Base-by-base conservation (phyloP, 2,888 invertebrate species). In the Hypolimnas misippus region DNA sequence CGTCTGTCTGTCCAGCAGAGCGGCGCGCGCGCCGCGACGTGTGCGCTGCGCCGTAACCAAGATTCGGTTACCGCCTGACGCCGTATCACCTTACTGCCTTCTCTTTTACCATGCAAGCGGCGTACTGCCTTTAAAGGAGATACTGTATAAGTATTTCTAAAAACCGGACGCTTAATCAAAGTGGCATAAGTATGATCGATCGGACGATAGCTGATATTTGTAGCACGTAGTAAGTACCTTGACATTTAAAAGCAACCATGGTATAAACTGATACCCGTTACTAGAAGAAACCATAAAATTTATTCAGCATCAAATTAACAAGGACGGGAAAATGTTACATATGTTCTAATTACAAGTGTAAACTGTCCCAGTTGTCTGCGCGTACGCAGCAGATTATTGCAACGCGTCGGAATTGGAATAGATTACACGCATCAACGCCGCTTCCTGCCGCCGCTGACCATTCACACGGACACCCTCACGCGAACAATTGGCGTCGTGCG, bases 21-120 rank as follows among this genome's bases (percentile, higher is more conserved):
- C 87, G 83, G 66, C 73, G 75, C 73, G 68, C 71, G 72, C 77
- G 76, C 68, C 71, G 66, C 73, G 87, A 85, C 84, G 82, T 82
- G 83, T 78, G 82, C 81, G 76, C 72, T 63, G 73, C 73, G 62
- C 75, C 77, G 76, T 78, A 72, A 73, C 65, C 67, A 55, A 66
- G 76, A 78, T 82, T 82, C 83, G 84, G 83, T 85, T 82, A 82
- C 88, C 86, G 83, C 67, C 86, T 87, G 87, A 86, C 76, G 74
- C 73, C 70, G 63, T 74, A 74, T 76, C 73, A 33, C 16, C 69
- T 74, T 73, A 71, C 73, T 50, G 31, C 64, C 56, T 60, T 62
- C 63, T 63, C 56, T 55, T 14, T 49, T 29, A 49, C 25, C 49
- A 49, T 29, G 49, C 53, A 63, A 62, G 60, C 66, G 69, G 65